Base-by-base conservation (phyloP, 1,140 invertebrate genomes). In the Holotrichia oblita region DNA sequence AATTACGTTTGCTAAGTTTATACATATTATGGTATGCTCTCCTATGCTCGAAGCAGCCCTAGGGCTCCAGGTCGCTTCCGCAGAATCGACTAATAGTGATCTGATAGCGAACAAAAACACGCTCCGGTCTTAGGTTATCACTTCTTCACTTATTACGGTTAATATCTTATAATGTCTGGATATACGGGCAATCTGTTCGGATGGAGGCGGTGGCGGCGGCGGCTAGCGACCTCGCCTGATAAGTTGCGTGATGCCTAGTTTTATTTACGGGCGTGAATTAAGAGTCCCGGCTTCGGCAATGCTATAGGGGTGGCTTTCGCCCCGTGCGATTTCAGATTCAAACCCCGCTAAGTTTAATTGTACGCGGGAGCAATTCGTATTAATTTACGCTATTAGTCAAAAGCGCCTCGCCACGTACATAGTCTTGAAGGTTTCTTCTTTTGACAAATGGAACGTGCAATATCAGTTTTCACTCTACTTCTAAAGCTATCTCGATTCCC, bases 1-100 rank as follows among this genome's bases (percentile, higher is more conserved):
- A 86, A 86, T 86, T 86, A 85, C 84, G 84, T 83, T 85, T 82
- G 81, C 83, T 80, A 85, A 86, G 82, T 85, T 85, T 85, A 83
- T 85, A 85, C 83, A 81, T 82, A 83, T 83, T 84, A 82, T 81
- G 80, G 80, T 81, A 69, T 27, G 77, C 20, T 74, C 48, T 77
- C 44, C 73, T 34, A 48, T 48, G 48, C 48, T 55, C 48, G 48
- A 55, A 22, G 20, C 17, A 17, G 61, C 61, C 61, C 17, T 24
- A 27, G 61, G 61, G 61, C 20, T 27, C 22, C 79, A 20, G 78
- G 72, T 55, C 73, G 80, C 64, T 78, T 73, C 59, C 76, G 77
- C 17, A 78, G 81, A 79, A 83, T 81, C 83, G 78, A 83, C 81
- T 83, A 83, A 82, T 82, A 81, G 80, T 78, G 78, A 81, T 84